Evolutionary conservation across 1,140 invertebrate genomes (phyloP).

Genomic region (Neuroterus valhalla): DNA sequence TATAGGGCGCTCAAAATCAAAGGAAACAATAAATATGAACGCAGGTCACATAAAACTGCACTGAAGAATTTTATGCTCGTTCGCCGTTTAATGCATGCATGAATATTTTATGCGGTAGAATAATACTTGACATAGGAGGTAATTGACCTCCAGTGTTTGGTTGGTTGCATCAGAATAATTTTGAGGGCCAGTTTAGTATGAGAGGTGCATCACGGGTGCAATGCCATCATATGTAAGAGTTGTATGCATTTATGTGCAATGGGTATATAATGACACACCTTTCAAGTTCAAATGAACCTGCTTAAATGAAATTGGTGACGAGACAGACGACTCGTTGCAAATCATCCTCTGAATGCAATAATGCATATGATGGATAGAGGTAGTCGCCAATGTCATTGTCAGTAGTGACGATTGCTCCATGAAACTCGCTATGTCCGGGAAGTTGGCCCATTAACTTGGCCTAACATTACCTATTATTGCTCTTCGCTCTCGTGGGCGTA

Average conservation of each 20-base stretch:
- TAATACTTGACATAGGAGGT: slow-evolving; percentile 10
- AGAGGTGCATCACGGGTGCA: not conserved
- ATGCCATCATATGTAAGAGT: too few species aligned
- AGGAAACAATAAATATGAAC: slow-evolving; percentile 2
- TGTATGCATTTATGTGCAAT: not conserved
- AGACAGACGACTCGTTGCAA: not conserved
- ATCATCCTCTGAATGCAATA: slow-evolving; percentile 6
- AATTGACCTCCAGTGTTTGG: not conserved
- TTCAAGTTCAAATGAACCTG: not conserved
- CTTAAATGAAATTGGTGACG: slow-evolving; percentile 16
- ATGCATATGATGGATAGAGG: not conserved
- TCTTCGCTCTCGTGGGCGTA: not conserved
- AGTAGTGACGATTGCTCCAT: slow-evolving; percentile 21
- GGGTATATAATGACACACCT: slow-evolving; percentile 11
- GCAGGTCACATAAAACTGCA: not conserved
- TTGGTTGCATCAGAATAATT: slow-evolving; percentile 17
- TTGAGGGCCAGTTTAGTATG: not conserved
- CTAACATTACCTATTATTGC: slow-evolving; percentile 18
- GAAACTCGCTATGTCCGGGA: slow-evolving; percentile 26
- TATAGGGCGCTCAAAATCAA: not conserved
- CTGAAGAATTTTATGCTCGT: slow-evolving; percentile 2
- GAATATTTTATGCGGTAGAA: not conserved
- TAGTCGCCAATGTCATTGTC: slow-evolving; percentile 27
- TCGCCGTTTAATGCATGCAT: slow-evolving; percentile 1
- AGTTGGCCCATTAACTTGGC: slow-evolving; percentile 16